These are phyloP conservation scores for Aelia acuminata DNA, from an alignment of 2,888 invertebrate species.

Conservation along the genomic window DNA sequence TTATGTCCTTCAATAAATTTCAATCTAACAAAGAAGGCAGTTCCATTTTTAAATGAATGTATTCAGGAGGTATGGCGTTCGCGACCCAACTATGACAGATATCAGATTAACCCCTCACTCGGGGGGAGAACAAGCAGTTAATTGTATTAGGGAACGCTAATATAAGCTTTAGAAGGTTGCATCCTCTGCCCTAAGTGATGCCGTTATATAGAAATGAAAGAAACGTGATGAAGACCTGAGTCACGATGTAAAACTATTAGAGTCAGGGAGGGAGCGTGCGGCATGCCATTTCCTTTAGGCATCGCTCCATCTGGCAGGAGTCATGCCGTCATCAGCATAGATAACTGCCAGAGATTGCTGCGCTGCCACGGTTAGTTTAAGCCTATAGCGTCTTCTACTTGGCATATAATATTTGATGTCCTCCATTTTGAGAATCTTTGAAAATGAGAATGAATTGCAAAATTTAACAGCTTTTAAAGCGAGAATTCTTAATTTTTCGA, in stretches of 20 bases:
- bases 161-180: slow-evolving; percentile 7
- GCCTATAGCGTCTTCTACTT: background rate
- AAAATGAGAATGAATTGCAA: too few species aligned
- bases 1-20: too few species aligned
- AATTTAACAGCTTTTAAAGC: too few species aligned
- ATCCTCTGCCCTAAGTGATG: background rate
- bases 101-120: background rate
- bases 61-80: background rate
- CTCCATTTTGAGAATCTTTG: too few species aligned
- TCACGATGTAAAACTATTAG: slow-evolving; percentile 16
- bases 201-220: background rate
- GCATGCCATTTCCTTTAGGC: slow-evolving; percentile 27
- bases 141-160: background rate
- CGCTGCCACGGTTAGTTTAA: slow-evolving; percentile 31
- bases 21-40: too few species aligned
- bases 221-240: slow-evolving; percentile 8
- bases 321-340: slow-evolving; percentile 40
- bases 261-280: background rate
- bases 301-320: slow-evolving; percentile 34
- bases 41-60: background rate
- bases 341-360: slow-evolving; percentile 15
- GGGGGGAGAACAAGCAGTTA: background rate
- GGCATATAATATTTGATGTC: too few species aligned
- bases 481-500: too few species aligned
- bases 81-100: background rate